Evolutionary conservation across 2,113 vertebrate species (phyloP), one percentile per base, ranked within the genome.

Genomic region (Acrocephalus kingi): DNA sequence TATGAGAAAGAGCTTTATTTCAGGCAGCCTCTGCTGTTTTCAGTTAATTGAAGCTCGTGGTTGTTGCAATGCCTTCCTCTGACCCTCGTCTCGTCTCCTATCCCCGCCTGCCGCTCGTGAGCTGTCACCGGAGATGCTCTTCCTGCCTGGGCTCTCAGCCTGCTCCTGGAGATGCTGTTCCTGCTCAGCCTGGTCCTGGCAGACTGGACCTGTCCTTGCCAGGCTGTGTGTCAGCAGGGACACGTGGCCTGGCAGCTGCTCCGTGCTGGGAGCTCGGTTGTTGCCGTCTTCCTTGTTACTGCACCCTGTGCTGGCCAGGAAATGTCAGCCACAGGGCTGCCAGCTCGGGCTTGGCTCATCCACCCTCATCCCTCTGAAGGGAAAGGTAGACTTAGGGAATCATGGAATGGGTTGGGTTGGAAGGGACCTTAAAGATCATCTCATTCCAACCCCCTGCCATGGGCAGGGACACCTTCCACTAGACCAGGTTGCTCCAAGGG

Each of bases 121-220:
- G 83, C 89, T 78, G 64, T 93, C 86, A 63, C 91, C 4, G 0
- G 88, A 84, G 91, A 67, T 91, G 90, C 85, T 86, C 18, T 83
- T 95, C 79, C 85, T 90, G 85, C 83, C 87, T 27, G 79, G 82
- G 95, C 88, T 95, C 90, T 94, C 89, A 90, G 89, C 94, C 88
- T 86, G 92, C 51, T 92, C 89, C 89, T 94, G 85, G 88, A 66
- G 94, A 33, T 94, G 75, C 90, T 77, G 9, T 84, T 96, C 92
- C 88, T 89, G 85, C 72, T 83, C 94, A 94, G 55, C 72, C 85
- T 67, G 86, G 46, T 35, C 76, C 89, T 94, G 90, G 72, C 93
- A 93, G 72, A 1, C 86, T 63, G 76, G 86, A 43, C 83, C 73
- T 88, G 35, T 37, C 77, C 58, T 63, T 56, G 77, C 84, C 95